A percentile compares a stretch with the other conserved stretches of the same genome.
Conservation (phyloP, 2,888 invertebrate species). For the Copidosoma aretas region DNA sequence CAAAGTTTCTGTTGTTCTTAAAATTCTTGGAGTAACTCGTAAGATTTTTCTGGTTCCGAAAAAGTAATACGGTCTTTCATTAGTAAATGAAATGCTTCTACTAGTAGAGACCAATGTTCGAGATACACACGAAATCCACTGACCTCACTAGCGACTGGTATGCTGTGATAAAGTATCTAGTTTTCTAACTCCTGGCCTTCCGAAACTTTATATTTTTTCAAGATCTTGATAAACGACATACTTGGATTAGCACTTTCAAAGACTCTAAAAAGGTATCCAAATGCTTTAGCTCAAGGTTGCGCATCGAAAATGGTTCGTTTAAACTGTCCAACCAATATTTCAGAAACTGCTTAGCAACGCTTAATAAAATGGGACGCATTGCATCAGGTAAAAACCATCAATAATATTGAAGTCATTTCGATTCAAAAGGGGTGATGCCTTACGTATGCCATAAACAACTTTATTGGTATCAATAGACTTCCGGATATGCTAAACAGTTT, state of each 20-base stretch:
- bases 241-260: constrained; percentile 24
- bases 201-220: constrained; percentile 13
- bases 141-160: neutral
- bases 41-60: neutral
- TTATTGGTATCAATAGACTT: neutral
- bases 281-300: constrained; percentile 12
- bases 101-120: neutral
- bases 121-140: neutral
- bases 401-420: neutral
- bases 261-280: constrained; percentile 11
- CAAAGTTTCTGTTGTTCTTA: neutral
- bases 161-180: constrained; percentile 6
- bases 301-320: constrained; percentile 10
- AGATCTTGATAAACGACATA: constrained; percentile 23
- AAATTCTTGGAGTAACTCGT: neutral
- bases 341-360: constrained; percentile 3
- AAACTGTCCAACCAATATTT: neutral
- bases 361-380: neutral
- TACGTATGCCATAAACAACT: neutral
- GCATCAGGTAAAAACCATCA: constrained; percentile 11
- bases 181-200: constrained; percentile 32
- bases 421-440: neutral
- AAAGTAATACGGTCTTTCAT: neutral
- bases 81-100: constrained; percentile 1
- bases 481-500: neutral